Percentiles rank a stretch among this genome's conserved stretches.
phyloP scores from a whole-genome alignment of 1,140 invertebrate species.

The Drosophila parvula region DNA sequence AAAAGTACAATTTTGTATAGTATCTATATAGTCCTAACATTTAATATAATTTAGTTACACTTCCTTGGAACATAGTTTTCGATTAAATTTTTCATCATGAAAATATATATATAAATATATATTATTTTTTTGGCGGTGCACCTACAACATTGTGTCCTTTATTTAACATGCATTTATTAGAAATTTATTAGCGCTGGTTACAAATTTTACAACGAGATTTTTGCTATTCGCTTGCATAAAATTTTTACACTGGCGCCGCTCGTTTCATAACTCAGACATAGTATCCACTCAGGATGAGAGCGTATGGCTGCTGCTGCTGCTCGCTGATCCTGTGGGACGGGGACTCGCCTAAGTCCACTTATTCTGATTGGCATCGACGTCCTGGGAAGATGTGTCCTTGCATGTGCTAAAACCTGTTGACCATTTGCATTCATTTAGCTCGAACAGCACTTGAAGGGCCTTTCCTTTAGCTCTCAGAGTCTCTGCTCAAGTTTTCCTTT shows the following conservation, averaged over 20 bases:
- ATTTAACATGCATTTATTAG: constrained; percentile 80
- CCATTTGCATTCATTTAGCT: constrained; percentile 80
- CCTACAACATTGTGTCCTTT: constrained; percentile 67
- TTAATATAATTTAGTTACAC: no score
- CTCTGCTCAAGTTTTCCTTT: constrained; percentile 10
- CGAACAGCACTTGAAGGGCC: constrained; percentile 7
- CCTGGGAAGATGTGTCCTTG: constrained; percentile 35
- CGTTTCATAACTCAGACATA: constrained; percentile 77
- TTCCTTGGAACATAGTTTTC: background rate
- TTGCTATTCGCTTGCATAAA: constrained; percentile 68
- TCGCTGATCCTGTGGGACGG: background rate
- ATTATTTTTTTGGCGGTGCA: constrained; percentile 16
- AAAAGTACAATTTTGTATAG: no score
- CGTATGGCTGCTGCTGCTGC: constrained; percentile 2
- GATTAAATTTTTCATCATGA: background rate
- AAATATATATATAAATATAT: background rate
- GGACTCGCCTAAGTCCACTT: constrained; percentile 53
- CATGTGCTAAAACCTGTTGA: constrained; percentile 74
- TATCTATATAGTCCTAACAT: background rate
- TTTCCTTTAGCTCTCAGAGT: background rate
- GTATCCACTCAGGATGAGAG: constrained; percentile 44
- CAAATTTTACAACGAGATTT: constrained; percentile 63
- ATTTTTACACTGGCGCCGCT: constrained; percentile 75
- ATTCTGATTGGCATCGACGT: constrained; percentile 74
- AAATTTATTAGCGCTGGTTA: constrained; percentile 70